phyloP scores from a whole-genome alignment of 2,113 vertebrate genomes.

The Erinaceus europaeus region DNA sequence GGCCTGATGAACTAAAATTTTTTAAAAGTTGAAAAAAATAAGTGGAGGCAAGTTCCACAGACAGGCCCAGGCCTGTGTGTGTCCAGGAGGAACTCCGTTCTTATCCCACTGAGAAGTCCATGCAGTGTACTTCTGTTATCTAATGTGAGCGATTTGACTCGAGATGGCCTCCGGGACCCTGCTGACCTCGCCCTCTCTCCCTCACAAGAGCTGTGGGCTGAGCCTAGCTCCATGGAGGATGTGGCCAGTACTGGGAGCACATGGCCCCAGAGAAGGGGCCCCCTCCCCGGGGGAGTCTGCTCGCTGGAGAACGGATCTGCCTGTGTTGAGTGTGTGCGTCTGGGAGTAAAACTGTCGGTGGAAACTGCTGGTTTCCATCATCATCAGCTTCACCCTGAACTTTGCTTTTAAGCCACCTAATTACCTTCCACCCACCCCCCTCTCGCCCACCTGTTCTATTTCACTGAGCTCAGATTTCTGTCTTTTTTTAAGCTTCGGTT shows the following conservation, averaged over 20 bases:
- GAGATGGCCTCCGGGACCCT: background rate
- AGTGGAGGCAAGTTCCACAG: too few species aligned
- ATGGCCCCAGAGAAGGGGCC: too few species aligned
- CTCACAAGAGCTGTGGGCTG: background rate
- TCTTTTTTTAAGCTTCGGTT: too few species aligned
- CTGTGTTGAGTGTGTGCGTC: background rate
- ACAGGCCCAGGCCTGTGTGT: too few species aligned
- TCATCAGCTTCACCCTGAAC: background rate
- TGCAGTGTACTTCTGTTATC: background rate
- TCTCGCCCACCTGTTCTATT: background rate
- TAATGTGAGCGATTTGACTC: too few species aligned
- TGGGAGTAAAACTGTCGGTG: background rate
- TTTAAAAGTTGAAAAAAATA: too few species aligned
- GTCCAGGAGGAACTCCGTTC: too few species aligned
- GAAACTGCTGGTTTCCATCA: background rate
- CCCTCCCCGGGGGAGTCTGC: background rate
- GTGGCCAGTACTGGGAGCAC: background rate
- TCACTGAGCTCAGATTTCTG: background rate
- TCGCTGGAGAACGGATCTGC: background rate
- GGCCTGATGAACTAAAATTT: background rate
- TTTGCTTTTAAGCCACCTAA: background rate
- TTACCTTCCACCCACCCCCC: background rate
- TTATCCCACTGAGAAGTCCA: too few species aligned
- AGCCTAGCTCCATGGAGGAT: background rate
- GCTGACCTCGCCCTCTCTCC: too few species aligned